These are phyloP conservation scores for Thamnophis elegans DNA, from an alignment of 2,797 vertebrate genomes.

Conservation along the genomic window DNA sequence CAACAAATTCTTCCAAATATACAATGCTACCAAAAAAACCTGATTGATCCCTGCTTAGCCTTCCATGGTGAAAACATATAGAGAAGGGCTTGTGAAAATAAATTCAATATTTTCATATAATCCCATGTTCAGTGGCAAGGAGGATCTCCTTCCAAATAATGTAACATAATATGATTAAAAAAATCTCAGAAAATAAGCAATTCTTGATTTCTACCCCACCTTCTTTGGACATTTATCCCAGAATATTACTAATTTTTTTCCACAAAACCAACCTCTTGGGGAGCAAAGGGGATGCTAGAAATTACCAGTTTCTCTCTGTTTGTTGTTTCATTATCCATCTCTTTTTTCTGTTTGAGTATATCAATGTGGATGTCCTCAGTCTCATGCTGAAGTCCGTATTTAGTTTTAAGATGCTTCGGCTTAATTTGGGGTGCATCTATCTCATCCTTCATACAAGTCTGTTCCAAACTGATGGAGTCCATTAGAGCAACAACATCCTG, in stretches of 20 bases:
- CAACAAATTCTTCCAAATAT: neutral
- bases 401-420: conserved; percentile 59
- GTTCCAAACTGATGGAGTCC: conserved; percentile 63
- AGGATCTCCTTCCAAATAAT: neutral
- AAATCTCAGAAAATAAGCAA: neutral
- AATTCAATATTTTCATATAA: neutral
- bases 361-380: conserved; percentile 49
- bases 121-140: neutral
- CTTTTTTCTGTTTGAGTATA: conserved; percentile 52
- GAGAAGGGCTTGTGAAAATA: too few relatives aligned
- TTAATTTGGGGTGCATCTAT: conserved; percentile 64
- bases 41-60: neutral
- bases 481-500: conserved; percentile 64
- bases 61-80: too few relatives aligned
- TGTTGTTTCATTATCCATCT: conserved; percentile 22
- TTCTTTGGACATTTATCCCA: neutral
- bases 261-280: conserved; percentile 29
- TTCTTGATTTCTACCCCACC: neutral
- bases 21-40: neutral
- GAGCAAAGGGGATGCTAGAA: conserved; percentile 31
- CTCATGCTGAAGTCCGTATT: conserved; percentile 62
- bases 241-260: conserved; percentile 7
- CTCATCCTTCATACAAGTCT: conserved; percentile 67
- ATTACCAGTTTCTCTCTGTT: conserved; percentile 48
- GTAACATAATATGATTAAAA: neutral